Evolutionary conservation across 1,140 invertebrate genomes (phyloP).

Genomic region (Steinernema khuongi): DNA sequence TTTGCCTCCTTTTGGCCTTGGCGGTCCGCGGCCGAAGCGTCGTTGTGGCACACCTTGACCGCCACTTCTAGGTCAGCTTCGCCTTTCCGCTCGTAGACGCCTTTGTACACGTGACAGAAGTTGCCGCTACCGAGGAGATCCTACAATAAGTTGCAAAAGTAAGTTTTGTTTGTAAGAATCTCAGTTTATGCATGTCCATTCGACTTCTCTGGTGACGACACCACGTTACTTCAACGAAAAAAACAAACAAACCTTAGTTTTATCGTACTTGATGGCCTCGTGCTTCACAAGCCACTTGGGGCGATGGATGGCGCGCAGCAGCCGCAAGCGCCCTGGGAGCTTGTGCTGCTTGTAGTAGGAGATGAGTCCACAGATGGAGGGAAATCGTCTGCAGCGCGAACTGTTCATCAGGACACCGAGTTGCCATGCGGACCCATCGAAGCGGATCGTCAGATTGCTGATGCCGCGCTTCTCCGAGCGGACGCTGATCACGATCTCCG

Average conservation of each 20-base stretch:
- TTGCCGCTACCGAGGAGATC: conserved; percentile 21
- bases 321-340: background rate
- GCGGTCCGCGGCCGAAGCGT: background rate
- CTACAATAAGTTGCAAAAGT: background rate
- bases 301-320: background rate
- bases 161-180: background rate
- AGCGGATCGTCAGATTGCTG: background rate
- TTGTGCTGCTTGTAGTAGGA: background rate
- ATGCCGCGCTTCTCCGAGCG: conserved; percentile 3
- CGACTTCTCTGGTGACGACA: too few relatives aligned
- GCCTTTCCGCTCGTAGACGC: conserved; percentile 9
- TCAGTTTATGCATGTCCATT: too few relatives aligned
- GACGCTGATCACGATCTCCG: conserved; percentile 4
- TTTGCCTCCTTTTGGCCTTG: conserved; percentile 3
- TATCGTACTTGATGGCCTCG: conserved; percentile 7
- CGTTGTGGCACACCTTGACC: conserved; percentile 19
- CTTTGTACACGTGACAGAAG: conserved; percentile 22
- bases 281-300: conserved; percentile 11
- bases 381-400: background rate
- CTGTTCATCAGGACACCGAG: conserved; percentile 1
- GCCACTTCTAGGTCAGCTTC: background rate
- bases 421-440: background rate
- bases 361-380: background rate
- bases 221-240: too few relatives aligned
- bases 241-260: background rate